phyloP scores from a whole-genome alignment of 2,113 vertebrate species.

The Felis chaus region DNA sequence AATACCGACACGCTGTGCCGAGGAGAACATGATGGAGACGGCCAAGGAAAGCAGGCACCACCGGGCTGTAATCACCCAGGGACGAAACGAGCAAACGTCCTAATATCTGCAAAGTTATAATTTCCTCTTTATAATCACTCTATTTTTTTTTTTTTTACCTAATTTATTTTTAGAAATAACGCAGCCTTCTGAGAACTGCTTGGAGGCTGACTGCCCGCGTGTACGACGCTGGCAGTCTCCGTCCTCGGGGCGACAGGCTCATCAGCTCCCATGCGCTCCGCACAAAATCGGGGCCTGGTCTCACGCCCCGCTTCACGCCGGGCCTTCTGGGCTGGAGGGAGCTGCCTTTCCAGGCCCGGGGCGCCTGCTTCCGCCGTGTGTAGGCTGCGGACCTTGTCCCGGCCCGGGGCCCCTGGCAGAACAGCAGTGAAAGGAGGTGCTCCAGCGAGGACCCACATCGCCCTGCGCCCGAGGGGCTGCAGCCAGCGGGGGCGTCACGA shows the following conservation, averaged over 20 bases:
- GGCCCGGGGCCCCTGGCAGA: background rate
- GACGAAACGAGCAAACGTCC: background rate
- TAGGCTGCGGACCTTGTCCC: background rate
- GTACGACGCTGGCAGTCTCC: rapidly evolving
- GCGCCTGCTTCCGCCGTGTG: background rate
- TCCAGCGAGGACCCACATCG: no score
- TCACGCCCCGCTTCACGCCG: rapidly evolving
- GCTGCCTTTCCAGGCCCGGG: background rate
- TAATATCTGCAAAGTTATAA: background rate
- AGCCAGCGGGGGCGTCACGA: no score
- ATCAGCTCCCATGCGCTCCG: background rate
- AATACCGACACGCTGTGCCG: background rate
- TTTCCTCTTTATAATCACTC: background rate
- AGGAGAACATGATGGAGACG: background rate
- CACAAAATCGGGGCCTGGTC: background rate
- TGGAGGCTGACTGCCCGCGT: rapidly evolving
- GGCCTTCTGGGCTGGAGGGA: background rate
- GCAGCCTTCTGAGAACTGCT: background rate
- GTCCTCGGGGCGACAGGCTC: background rate
- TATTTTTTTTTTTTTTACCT: background rate
- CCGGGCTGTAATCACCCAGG: no score
- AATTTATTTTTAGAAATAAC: background rate
- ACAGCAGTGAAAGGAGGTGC: background rate
- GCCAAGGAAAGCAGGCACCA: background rate
- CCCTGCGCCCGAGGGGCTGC: no score